phyloP scores from a whole-genome alignment of 2,797 vertebrate genomes.

The Poecile montanus region DNA sequence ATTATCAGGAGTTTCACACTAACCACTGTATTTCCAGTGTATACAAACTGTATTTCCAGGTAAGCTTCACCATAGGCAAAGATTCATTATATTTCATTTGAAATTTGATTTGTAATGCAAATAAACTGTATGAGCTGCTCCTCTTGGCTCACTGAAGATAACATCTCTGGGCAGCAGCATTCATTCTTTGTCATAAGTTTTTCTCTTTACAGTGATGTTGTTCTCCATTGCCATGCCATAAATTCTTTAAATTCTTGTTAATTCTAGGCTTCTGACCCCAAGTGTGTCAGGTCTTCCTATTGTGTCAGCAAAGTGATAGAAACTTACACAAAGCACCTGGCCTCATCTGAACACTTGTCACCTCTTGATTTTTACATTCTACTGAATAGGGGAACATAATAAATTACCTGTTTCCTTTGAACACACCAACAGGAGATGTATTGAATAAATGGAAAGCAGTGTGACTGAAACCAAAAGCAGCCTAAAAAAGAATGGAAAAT shows the following conservation, averaged over 20 bases:
- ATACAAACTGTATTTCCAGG: neutral
- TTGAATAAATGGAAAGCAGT: slow-evolving; percentile 81
- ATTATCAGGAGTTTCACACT: neutral
- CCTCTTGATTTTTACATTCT: neutral
- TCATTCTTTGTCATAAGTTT: neutral
- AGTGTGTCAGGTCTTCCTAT: neutral
- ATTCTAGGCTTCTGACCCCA: neutral
- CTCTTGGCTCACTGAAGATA: neutral
- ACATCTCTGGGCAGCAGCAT: neutral
- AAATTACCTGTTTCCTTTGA: slow-evolving; percentile 82
- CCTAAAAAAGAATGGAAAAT: slow-evolving; percentile 70
- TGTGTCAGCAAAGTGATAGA: neutral
- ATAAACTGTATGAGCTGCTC: neutral
- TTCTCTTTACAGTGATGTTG: neutral
- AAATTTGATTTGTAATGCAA: neutral
- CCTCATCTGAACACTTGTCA: neutral
- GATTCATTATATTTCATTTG: neutral
- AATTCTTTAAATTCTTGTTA: neutral
- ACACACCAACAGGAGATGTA: slow-evolving; percentile 81
- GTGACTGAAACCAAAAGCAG: slow-evolving; percentile 79
- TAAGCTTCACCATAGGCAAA: neutral
- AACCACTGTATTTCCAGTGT: neutral
- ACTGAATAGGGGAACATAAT: neutral
- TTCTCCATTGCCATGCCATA: neutral
- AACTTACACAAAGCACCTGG: neutral